Conservation (phyloP, 2,113 vertebrate species). For the Albula goreensis region DNA sequence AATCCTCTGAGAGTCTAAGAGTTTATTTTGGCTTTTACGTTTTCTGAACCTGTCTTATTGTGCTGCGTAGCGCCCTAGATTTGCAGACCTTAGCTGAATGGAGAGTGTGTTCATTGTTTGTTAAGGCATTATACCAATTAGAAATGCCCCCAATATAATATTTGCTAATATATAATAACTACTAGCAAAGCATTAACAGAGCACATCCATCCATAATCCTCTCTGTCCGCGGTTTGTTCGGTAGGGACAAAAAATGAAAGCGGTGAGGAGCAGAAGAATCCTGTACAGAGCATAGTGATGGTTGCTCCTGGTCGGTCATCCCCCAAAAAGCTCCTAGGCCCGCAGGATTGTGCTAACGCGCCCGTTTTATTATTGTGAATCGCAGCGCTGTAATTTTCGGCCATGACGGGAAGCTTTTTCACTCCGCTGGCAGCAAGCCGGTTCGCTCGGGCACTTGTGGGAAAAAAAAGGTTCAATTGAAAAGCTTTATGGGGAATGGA, state of each 20-base stretch:
- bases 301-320: neutral
- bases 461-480: neutral
- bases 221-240: neutral
- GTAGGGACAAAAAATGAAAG: neutral
- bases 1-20: too few relatives aligned
- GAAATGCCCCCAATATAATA: neutral
- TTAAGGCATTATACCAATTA: neutral
- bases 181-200: neutral
- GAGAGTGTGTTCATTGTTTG: neutral
- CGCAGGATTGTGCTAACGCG: neutral
- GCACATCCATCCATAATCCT: neutral
- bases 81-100: neutral
- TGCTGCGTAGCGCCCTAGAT: neutral
- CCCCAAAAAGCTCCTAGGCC: neutral
- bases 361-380: neutral
- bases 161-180: neutral
- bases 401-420: neutral
- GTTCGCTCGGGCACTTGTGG: neutral
- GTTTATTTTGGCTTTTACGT: neutral
- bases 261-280: neutral
- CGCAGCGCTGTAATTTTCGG: neutral
- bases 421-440: neutral
- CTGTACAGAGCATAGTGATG: too few relatives aligned
- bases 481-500: too few relatives aligned
- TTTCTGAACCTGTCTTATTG: neutral